phyloP scores from a whole-genome alignment of 2,113 vertebrate species.

The Rhinichthys klamathensis region DNA sequence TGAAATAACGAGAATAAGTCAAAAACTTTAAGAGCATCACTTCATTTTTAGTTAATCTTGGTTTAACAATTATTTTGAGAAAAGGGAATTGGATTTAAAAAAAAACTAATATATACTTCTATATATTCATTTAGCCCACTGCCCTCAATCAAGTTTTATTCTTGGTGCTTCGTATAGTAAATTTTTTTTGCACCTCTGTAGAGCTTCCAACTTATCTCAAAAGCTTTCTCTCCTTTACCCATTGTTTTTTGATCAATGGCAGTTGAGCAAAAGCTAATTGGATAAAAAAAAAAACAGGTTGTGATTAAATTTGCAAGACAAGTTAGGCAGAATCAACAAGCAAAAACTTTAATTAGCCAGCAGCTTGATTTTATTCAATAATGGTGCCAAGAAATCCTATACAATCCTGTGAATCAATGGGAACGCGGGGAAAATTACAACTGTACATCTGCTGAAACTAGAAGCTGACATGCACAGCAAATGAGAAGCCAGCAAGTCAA shows the following conservation, averaged over 20 bases:
- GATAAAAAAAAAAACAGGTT: no score
- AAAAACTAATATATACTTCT: no score
- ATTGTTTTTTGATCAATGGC: background rate
- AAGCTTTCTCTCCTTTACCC: no score
- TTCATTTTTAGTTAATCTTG: no score
- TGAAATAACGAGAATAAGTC: no score
- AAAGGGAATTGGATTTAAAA: no score
- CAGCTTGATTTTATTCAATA: constrained; percentile 59
- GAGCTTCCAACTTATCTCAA: background rate
- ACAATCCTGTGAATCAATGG: constrained; percentile 50
- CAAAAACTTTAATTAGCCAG: constrained; percentile 43
- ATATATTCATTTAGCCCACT: background rate
- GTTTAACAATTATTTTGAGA: no score
- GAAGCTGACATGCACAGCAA: constrained; percentile 53
- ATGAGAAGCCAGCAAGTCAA: constrained; percentile 51
- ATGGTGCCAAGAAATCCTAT: constrained; percentile 61
- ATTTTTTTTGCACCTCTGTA: background rate
- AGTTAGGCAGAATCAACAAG: background rate
- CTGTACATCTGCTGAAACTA: constrained; percentile 55
- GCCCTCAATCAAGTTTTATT: no score
- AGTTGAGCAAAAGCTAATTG: no score
- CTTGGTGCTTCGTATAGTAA: background rate
- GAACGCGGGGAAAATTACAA: constrained; percentile 14
- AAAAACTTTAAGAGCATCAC: no score
- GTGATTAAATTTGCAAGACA: background rate